Base-by-base conservation (phyloP, 2,888 invertebrate genomes). In the Euzophera pinguis region DNA sequence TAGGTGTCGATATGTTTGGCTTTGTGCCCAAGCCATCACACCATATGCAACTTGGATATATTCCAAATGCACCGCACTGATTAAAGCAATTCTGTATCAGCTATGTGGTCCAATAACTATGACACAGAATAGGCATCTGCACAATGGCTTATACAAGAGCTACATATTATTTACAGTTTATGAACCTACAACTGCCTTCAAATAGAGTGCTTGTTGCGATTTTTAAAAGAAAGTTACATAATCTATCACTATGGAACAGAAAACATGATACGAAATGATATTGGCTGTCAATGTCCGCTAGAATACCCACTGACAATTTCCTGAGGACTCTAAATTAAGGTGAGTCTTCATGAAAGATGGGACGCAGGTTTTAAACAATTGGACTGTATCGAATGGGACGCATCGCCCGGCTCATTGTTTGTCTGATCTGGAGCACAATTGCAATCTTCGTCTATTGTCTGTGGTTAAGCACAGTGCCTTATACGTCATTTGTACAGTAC, bases 371-470 rank as follows among this genome's bases (percentile, higher is more conserved):
- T 45, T 13, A 45, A 14, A 22, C 29, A 8, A 45, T 32, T 45
- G 43, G 43, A 29, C 29, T 45, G 29, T 13, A 45, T 45, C 43
- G 29, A 45, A 45, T 45, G 4, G 42, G 43, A 43, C 52, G 39
- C 17, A 1, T 13, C 29, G 13, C 27, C 29, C 27, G 43, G 1
- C 43, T 43, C n/a, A 29, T 43, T 43, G 43, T 27, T 43, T 13
- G n/a, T 3, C 42, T 12, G 42, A 12, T n/a, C 9, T 27, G 32
- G 43, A 45, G 43, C 43, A 29, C 42, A 7, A 2, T 45, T 29
- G 43, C 13, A 29, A 32, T 32, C 43, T 45, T 8, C 14, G 22
- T 22, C 22, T 22, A 22, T 22, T 22, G 22, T 22, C 22, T 22
- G 22, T 22, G 22, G 22, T 22, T 22, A 22, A 22, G 22, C 22